Evolutionary conservation across 1,140 invertebrate species (phyloP), one percentile per base, ranked within the genome.

Genomic region (Odontomachus brunneus): DNA sequence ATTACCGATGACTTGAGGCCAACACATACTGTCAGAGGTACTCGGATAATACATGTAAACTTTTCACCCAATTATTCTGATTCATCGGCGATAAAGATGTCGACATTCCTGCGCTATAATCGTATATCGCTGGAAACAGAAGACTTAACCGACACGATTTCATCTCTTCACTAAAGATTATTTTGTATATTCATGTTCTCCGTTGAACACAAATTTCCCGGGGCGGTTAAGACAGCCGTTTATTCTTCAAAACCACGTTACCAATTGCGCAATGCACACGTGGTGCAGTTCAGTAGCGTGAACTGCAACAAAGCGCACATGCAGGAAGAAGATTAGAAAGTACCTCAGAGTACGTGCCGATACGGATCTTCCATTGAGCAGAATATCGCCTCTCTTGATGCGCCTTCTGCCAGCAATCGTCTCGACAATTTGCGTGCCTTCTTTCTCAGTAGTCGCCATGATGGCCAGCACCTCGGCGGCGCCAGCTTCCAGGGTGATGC

Each of bases 401-500:
- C 96, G 95, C 33, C 95, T 94, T 22, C 95, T 94, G 12, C 98
- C 97, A 7, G 97, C 96, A 44, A 99, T 93, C 0, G 97, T 96
- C 89, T 98, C 97, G 63, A 99, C 93, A 17, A 99, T 94, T 0
- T 96, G 84, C 3, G 92, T 94, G 3, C 94, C 94, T 62, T 94
- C 93, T 57, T 89, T 91, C 75, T 94, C 93, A 15, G 93, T 94
- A 0, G 98, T 99, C 0, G 98, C 96, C 96, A 99, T 96, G 14
- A 99, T 95, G 0, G 97, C 98, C 75, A 99, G 93, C 15, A 99
- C 96, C 94, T 99, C 98, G 5, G 98, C 98, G 0, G 97, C 98
- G 76, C 97, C 96, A 7, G 97, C 97, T 93, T 99, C 97, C 83
- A 98, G 95, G 1, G 96, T 96, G 11, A 98, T 95, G 14, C 96